A percentile compares a stretch with the other conserved stretches of the same genome.
These are phyloP conservation scores for Hippotragus niger DNA, from an alignment of 2,113 vertebrate species.

Conservation along the genomic window DNA sequence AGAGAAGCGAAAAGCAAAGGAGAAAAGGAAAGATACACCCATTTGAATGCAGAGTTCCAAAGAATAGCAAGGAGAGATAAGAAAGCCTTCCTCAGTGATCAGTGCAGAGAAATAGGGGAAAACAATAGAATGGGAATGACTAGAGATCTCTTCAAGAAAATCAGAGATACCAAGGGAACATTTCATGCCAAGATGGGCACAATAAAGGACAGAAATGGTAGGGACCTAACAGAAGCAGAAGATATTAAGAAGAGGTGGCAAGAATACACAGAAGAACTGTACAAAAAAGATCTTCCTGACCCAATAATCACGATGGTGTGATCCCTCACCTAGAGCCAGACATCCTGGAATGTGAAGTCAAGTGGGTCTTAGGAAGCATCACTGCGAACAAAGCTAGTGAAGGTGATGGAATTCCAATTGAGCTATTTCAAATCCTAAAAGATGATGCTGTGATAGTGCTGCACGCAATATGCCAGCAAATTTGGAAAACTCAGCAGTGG, in stretches of 20 bases:
- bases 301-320: neutral
- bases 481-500: neutral
- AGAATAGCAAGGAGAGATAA: neutral
- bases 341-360: neutral
- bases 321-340: neutral
- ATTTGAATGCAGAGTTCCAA: neutral
- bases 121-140: neutral
- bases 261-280: neutral
- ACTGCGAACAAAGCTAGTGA: neutral
- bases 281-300: neutral
- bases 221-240: neutral
- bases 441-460: neutral
- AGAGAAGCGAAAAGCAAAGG: neutral
- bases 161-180: neutral
- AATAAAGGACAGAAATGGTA: neutral
- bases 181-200: neutral
- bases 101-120: neutral
- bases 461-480: accelerated
- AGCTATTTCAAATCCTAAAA: neutral
- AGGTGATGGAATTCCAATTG: neutral
- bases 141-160: neutral
- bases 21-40: neutral
- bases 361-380: neutral
- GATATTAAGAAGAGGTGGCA: neutral
- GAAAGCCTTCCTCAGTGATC: neutral